Percentiles rank a stretch among this genome's conserved stretches.
phyloP scores from a whole-genome alignment of 2,113 vertebrate genomes.

The Myotis davidii region DNA sequence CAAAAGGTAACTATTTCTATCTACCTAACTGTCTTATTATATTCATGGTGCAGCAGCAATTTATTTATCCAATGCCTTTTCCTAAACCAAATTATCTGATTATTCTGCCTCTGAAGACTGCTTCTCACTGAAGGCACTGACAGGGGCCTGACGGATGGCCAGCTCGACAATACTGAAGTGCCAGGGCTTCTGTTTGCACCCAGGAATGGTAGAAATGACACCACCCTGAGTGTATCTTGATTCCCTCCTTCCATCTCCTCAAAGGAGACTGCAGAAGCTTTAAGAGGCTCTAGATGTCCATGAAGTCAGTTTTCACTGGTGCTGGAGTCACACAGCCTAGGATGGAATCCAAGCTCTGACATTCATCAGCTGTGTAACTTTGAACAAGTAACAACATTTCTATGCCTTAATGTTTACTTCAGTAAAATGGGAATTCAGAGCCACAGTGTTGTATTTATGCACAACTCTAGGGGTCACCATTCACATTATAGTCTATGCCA shows the following conservation, averaged over 20 bases:
- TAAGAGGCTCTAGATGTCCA: not conserved
- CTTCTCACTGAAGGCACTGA: slow-evolving; percentile 34
- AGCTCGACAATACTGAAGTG: not conserved
- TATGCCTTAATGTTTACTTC: not conserved
- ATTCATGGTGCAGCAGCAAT: slow-evolving; percentile 62
- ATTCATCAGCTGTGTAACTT: not conserved
- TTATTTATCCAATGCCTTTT: slow-evolving; percentile 59
- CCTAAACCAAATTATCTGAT: slow-evolving; percentile 57
- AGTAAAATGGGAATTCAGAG: not conserved
- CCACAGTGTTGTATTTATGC: not conserved
- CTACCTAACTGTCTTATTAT: slow-evolving; percentile 67
- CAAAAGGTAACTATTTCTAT: slow-evolving; percentile 62
- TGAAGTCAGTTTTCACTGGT: not conserved
- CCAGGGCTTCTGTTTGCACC: not conserved
- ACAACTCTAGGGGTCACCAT: not conserved
- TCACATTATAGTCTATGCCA: not conserved
- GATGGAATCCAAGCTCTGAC: not conserved
- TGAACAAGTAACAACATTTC: not conserved
- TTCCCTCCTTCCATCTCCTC: not conserved
- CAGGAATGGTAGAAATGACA: not conserved
- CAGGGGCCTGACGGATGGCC: not conserved
- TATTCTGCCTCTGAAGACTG: slow-evolving; percentile 43
- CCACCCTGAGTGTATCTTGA: not conserved
- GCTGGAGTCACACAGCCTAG: not conserved
- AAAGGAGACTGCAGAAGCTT: not conserved